Conservation (phyloP, 2,797 vertebrate species). For the Acanthurus lineatus region DNA sequence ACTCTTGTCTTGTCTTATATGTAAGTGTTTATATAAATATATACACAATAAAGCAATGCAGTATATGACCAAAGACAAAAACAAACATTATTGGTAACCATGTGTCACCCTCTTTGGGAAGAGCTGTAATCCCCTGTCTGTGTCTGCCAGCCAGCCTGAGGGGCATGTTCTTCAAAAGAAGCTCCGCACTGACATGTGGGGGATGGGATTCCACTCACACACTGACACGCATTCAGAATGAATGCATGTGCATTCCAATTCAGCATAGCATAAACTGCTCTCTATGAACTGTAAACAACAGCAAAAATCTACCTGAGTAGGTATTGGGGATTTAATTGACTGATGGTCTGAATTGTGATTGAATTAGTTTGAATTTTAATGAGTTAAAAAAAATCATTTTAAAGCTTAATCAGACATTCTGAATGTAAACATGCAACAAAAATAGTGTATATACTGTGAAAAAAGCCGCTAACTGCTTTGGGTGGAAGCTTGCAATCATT, state of each 20-base stretch:
- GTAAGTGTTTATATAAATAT: background rate
- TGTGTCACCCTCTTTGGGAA: conserved; percentile 21
- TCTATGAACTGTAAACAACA: conserved; percentile 21
- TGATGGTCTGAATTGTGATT: accelerated
- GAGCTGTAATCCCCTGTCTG: conserved; percentile 52
- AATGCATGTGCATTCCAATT: conserved; percentile 3
- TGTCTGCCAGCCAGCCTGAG: conserved; percentile 54
- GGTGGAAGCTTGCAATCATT: background rate
- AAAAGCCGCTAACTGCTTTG: background rate
- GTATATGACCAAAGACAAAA: background rate
- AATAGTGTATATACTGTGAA: background rate
- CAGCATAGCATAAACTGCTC: background rate
- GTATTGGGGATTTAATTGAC: too few relatives aligned
- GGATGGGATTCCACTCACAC: conserved; percentile 14
- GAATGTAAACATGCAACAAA: background rate
- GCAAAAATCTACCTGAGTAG: background rate
- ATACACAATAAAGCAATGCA: too few relatives aligned
- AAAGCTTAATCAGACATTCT: background rate
- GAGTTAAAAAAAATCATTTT: background rate
- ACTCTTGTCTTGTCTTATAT: too few relatives aligned
- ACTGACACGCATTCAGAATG: conserved; percentile 1
- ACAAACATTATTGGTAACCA: conserved; percentile 21
- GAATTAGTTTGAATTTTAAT: background rate
- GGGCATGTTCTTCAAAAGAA: conserved; percentile 40
- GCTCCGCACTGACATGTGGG: conserved; percentile 34